These are phyloP conservation scores for Trematomus loennbergii DNA, from an alignment of 2,113 vertebrate genomes.

Conservation along the genomic window DNA sequence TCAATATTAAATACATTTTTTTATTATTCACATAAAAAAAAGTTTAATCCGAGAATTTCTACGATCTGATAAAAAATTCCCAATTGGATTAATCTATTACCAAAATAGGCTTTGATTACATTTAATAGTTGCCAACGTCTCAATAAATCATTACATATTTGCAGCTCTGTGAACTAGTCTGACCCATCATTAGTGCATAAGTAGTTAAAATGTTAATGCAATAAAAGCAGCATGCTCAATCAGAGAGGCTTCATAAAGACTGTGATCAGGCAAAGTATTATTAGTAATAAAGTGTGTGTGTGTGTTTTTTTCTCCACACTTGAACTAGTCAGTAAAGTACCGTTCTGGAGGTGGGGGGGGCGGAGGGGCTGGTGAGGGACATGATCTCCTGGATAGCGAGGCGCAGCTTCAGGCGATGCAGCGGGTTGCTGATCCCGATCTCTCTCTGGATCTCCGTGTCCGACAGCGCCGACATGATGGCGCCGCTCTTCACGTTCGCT, in stretches of 20 bases:
- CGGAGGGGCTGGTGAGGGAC: slow-evolving; percentile 96
- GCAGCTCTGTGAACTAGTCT: not conserved
- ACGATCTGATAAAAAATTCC: no score
- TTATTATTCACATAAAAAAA: no score
- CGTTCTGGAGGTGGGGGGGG: slow-evolving; percentile 96
- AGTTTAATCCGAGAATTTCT: no score
- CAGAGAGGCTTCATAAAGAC: no score
- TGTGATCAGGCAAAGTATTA: no score
- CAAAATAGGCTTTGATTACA: no score
- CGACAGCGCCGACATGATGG: slow-evolving; percentile 97
- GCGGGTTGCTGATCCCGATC: slow-evolving; percentile 97
- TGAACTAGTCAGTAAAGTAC: slow-evolving; percentile 72
- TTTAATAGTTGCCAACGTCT: no score
- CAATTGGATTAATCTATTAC: no score
- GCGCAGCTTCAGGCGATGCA: slow-evolving; percentile 95
- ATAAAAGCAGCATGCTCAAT: slow-evolving; percentile 41
- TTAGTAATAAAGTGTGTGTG: not conserved
- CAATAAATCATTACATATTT: no score
- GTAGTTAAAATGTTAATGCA: slow-evolving; percentile 46
- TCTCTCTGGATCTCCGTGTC: slow-evolving; percentile 98
- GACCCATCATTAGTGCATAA: slow-evolving; percentile 36
- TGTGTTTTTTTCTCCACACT: not conserved
- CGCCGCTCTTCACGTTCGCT: slow-evolving; percentile 97
- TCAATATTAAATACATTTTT: no score
- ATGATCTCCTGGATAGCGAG: slow-evolving; percentile 99